Evolutionary conservation across 2,888 invertebrate species (phyloP), one percentile per base, ranked within the genome.

Genomic region (Phalera bucephala): DNA sequence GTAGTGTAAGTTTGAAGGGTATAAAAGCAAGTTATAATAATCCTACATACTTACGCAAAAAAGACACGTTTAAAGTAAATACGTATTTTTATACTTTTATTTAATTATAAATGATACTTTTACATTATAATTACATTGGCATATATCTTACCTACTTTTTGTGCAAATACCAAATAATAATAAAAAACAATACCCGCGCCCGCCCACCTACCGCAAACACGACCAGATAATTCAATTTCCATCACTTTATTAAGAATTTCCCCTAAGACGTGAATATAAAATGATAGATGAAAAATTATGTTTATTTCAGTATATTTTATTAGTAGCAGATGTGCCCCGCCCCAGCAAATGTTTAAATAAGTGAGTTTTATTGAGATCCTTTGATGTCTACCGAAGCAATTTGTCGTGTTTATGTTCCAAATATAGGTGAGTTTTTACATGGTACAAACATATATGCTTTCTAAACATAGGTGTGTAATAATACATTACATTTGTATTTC

Each of bases 371-470:
- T 78, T 70, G 65, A 67, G 70, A 64, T 66, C 70, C 82, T 84
- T 84, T 84, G 81, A 84, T 78, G 79, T 84, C 66, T 73, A 55
- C 67, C 64, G 64, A 60, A 76, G 74, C 66, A 70, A 79, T 75
- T 75, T 68, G 64, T 64, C 59, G 48, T 74, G 69, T 75, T 74
- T 77, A 67, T 67, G 57, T 64, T 66, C 63, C 69, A 64, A 71
- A 71, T 69, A 68, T 64, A 66, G 58, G 40, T 40, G 33, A 28
- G 35, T 52, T 53, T 53, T 60, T 56, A 38, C 45, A 31, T 26
- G 7, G 31, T 33, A 31, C 40, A 8, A n/a, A n/a, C n/a, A n/a
- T n/a, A n/a, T n/a, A n/a, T 20, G n/a, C 7, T 6, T 3, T 19
- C 31, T 21, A 5, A 12, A 22, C 10, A 10, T 22, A 10, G 2